These are phyloP conservation scores for Melikaiella ostensackeni DNA, from an alignment of 2,888 invertebrate species.

Conservation along the genomic window DNA sequence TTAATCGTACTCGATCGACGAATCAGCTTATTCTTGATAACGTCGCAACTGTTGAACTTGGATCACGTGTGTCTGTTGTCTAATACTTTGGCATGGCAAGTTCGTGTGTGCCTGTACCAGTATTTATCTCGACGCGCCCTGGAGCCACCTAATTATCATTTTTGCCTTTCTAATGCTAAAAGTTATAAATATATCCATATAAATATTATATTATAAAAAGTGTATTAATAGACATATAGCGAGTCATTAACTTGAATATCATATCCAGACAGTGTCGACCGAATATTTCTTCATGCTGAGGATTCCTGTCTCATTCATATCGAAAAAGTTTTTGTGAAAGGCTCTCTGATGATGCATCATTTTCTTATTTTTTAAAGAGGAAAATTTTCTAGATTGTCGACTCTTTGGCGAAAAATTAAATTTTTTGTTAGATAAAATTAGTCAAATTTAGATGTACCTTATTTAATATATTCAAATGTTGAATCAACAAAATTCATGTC, in stretches of 20 bases:
- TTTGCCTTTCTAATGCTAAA: conserved; percentile 54
- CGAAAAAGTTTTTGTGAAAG: not conserved
- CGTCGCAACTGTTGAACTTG: conserved; percentile 46
- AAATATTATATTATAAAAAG: conserved; percentile 10
- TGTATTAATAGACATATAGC: conserved; percentile 45
- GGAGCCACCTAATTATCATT: conserved; percentile 48
- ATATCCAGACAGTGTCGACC: conserved; percentile 51
- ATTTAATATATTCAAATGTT: too few species aligned
- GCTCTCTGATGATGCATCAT: not conserved
- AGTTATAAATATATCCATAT: conserved; percentile 46
- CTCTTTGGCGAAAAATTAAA: not conserved
- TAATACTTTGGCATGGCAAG: conserved; percentile 24
- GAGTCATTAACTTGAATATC: conserved; percentile 48
- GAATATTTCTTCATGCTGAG: conserved; percentile 36
- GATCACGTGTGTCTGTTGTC: conserved; percentile 32
- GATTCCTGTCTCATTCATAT: not conserved
- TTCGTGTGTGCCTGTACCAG: conserved; percentile 51
- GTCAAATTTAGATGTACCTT: too few species aligned
- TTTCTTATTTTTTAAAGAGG: not conserved
- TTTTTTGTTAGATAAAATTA: too few species aligned
- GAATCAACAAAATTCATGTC: too few species aligned
- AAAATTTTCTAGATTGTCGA: not conserved
- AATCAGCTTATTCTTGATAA: conserved; percentile 43
- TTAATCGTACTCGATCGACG: conserved; percentile 3
- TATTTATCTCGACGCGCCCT: conserved; percentile 46